Base-by-base conservation (phyloP, 30 jellyfish, hydroid and myxozoan species). In the Chironex yamaguchii region DNA sequence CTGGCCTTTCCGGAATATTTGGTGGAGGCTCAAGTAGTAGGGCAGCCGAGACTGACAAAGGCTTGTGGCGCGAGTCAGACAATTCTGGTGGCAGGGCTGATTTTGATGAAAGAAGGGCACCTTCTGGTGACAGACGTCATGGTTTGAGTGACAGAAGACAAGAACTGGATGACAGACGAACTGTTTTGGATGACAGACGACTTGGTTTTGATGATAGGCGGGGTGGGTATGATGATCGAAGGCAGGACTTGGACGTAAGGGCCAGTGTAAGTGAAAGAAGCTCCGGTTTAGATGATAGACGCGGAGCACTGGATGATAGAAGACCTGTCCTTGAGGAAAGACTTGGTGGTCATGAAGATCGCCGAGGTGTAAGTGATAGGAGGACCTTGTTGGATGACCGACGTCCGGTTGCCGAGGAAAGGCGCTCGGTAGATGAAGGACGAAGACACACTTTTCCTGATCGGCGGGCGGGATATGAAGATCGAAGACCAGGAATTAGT, bases 1-100 rank as follows among this genome's bases (percentile, higher is more conserved):
- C 99, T 34, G 99, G 99, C 28, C 90, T 94, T 32, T 83, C 97
- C 67, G 99, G 99, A 26, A 94, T 94, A 34, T 92, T 94, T 23
- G 99, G 99, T 2, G 51, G 82, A 9, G 58, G 17, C 13, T 42
- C 58, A 17, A 42, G 58, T 6, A 42, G 58, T 42, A 9, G 58
- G 58, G 58, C 9, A 42, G 17, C 13, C 17, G 13, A 42, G 9
- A 17, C 58, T 42, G 58, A 42, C 17, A 42, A 17, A 9, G 17
- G 17, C 17, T 6, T 9, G 58, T 42, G 13, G 17, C 13, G 58
- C 9, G 17, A 6, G 13, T 6, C 13, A 6, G 13, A 17, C 9
- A 17, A 42, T 17, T 6, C 17, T 42, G 58, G 58, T 17, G 17
- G 58, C 17, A 9, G 13, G 9, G 58, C 58, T 42, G 58, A 17